A percentile compares a stretch with the other conserved stretches of the same genome.
These are phyloP conservation scores for Tragelaphus imberbis DNA, from an alignment of 2,113 vertebrate species.

Conservation along the genomic window DNA sequence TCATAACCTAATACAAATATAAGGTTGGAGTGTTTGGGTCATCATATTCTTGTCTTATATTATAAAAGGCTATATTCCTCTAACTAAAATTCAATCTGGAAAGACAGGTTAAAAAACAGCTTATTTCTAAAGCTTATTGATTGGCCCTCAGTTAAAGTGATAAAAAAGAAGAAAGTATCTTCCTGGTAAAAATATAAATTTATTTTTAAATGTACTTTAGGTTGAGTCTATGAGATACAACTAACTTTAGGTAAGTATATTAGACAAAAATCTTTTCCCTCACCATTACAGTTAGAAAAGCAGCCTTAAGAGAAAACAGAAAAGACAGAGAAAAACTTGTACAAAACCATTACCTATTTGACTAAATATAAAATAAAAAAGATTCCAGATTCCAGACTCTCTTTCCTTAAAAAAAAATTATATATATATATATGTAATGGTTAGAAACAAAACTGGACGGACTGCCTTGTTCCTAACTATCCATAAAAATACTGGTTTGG, in stretches of 20 bases:
- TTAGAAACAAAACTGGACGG: neutral
- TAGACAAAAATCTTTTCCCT: neutral
- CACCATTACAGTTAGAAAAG: neutral
- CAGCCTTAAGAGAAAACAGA: neutral
- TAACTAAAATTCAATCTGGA: neutral
- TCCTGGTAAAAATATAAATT: neutral
- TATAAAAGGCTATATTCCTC: neutral
- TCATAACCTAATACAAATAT: neutral
- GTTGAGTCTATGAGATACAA: neutral
- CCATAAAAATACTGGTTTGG: neutral
- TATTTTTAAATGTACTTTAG: neutral
- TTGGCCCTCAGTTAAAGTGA: neutral
- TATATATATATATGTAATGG: neutral
- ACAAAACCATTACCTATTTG: neutral
- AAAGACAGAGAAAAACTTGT: neutral
- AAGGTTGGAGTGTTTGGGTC: neutral
- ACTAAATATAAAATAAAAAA: slow-evolving; percentile 32
- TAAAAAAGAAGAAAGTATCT: neutral
- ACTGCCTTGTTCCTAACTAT: neutral
- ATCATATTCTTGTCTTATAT: neutral
- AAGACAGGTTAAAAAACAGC: neutral
- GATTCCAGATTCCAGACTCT: neutral
- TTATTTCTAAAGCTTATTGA: neutral
- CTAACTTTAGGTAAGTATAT: neutral
- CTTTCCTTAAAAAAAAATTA: neutral